A percentile compares a stretch with the other conserved stretches of the same genome.
phyloP scores from a whole-genome alignment of 1,140 invertebrate genomes.

The Lordiphosa collinella region DNA sequence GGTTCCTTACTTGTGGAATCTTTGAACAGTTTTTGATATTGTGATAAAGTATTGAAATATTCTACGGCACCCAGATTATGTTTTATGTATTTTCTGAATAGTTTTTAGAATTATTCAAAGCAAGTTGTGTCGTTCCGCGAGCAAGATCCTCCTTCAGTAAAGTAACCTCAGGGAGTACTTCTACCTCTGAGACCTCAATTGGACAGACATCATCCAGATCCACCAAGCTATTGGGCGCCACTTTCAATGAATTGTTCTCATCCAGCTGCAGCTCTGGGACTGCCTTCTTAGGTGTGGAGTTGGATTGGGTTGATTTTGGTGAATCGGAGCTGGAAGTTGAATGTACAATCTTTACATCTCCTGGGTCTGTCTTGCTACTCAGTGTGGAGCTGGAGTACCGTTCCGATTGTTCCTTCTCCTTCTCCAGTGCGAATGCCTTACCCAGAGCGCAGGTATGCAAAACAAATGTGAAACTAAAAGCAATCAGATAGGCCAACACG shows the following conservation, averaged over 20 bases:
- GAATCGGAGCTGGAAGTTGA: conserved; percentile 24
- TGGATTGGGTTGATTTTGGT: conserved; percentile 14
- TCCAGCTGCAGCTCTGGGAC: conserved; percentile 74
- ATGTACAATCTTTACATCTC: conserved; percentile 1
- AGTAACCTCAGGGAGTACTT: conserved; percentile 40
- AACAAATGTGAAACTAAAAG: conserved; percentile 91
- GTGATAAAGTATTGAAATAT: too few relatives aligned
- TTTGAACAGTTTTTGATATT: too few relatives aligned
- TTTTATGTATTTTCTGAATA: too few relatives aligned
- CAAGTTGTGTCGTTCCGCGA: too few relatives aligned
- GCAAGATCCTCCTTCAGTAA: conserved; percentile 73
- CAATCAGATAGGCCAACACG: conserved; percentile 88
- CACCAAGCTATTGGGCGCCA: conserved; percentile 89
- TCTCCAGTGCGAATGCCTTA: conserved; percentile 91
- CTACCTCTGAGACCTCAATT: conserved; percentile 83
- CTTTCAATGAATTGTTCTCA: conserved; percentile 80
- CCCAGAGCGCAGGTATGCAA: conserved; percentile 93
- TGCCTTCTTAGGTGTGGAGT: conserved; percentile 59
- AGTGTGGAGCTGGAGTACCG: conserved; percentile 79
- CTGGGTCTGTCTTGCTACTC: conserved; percentile 71
- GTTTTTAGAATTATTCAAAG: too few relatives aligned
- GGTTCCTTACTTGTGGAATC: too few relatives aligned
- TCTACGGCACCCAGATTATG: too few relatives aligned
- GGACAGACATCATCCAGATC: conserved; percentile 89
- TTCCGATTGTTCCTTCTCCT: conserved; percentile 86